Conservation (phyloP, 2,113 vertebrate genomes). For the Equus quagga region DNA sequence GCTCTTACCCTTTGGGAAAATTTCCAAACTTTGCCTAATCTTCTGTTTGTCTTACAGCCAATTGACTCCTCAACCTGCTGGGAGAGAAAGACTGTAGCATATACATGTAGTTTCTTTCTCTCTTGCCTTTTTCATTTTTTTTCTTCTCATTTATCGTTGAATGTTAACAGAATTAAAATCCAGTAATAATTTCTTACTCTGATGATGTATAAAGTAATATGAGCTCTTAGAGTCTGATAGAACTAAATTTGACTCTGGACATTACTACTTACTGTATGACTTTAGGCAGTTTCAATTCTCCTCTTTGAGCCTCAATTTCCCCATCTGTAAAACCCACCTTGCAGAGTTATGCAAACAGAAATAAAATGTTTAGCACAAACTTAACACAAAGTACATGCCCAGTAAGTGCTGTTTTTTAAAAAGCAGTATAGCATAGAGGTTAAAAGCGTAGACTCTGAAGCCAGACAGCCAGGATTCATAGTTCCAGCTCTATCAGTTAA, state of each 20-base stretch:
- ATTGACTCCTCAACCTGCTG: background rate
- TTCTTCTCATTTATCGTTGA: background rate
- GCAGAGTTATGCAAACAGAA: slow-evolving; percentile 39
- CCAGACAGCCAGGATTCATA: background rate
- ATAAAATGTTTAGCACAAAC: background rate
- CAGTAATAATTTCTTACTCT: background rate
- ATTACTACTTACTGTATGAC: background rate
- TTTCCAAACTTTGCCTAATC: background rate
- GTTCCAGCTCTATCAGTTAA: background rate
- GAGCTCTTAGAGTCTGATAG: background rate
- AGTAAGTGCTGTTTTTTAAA: slow-evolving; percentile 13
- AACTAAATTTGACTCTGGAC: background rate
- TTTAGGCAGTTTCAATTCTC: background rate
- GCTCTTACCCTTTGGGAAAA: background rate
- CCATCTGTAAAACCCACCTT: background rate
- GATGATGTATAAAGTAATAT: background rate
- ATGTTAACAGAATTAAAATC: background rate
- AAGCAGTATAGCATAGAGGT: background rate
- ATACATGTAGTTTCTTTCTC: background rate
- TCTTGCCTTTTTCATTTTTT: background rate
- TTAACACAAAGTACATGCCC: background rate
- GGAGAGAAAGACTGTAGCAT: background rate
- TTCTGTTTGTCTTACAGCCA: background rate
- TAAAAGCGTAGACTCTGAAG: background rate
- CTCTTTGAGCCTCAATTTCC: background rate